Evolutionary conservation across 2,888 invertebrate species (phyloP), one percentile per base, ranked within the genome.

Genomic region (Operophtera brumata): DNA sequence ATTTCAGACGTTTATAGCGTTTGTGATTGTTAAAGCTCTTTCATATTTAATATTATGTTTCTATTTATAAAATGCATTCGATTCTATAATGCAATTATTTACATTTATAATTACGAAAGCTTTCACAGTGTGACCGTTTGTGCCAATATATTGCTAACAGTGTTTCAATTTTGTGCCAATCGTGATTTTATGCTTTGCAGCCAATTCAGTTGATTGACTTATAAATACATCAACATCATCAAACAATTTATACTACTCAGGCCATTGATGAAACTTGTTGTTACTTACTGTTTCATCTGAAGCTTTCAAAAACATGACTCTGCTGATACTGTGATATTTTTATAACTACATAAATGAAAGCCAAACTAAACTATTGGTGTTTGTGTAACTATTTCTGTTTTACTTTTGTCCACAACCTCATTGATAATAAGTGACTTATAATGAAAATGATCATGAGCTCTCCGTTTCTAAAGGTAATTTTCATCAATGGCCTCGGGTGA

Each of bases 101-200:
- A 62, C 59, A 63, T 66, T 65, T 65, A 62, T 55, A 62, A 43
- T 64, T 43, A 51, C 54, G 43, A 57, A 72, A 71, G 69, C 72
- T 67, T 71, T 67, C 60, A 65, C 60, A 48, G 61, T 70, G 68
- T 62, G 47, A 48, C 45, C 57, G 69, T 77, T 77, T 79, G 75
- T 76, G 75, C 75, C 78, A 78, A 76, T 77, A 75, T 65, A 55
- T 61, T 65, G 62, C 67, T 62, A 59, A 47, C 59, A 50, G 59
- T 61, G 61, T 55, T 49, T 14, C 11, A 56, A 55, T 53, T 26
- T 53, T 52, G 65, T 62, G 58, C 63, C 60, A 57, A 56, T 62
- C 25, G 61, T 57, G 60, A 54, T 48, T 54, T 56, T 7, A 47
- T 40, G 43, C 32, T 48, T 48, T 57, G 36, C 46, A 47, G 55